Evolutionary conservation across 1,140 invertebrate species (phyloP).

Genomic region (Heterodera carotae): DNA sequence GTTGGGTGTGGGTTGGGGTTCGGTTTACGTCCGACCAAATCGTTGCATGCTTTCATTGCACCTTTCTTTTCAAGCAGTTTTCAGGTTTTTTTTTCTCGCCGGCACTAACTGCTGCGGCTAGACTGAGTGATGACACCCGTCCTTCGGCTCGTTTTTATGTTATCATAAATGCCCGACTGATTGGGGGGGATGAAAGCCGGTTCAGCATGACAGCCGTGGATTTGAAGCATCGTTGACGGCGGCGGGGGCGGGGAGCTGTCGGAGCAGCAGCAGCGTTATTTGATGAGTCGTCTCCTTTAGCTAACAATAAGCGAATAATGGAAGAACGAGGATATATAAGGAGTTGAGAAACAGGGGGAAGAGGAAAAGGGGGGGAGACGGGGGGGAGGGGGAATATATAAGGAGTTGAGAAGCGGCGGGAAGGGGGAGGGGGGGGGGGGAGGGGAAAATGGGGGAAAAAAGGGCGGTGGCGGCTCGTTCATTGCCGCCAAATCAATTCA

Average conservation of each 20-base stretch:
- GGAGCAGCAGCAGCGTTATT: too few species aligned
- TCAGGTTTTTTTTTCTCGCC: not conserved
- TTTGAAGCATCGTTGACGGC: not conserved
- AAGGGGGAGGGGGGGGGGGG: too few species aligned
- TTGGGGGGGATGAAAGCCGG: not conserved
- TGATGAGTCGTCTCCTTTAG: too few species aligned
- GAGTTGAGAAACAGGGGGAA: too few species aligned
- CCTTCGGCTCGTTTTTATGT: not conserved
- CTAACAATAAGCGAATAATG: too few species aligned
- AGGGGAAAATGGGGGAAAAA: too few species aligned
- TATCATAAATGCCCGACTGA: not conserved
- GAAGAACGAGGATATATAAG: too few species aligned
- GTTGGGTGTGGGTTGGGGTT: too few species aligned
- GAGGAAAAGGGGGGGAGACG: not conserved
- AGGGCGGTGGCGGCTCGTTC: not conserved
- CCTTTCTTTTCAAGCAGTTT: not conserved
- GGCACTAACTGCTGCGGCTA: not conserved
- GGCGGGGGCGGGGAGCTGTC: too few species aligned
- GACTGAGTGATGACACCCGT: not conserved
- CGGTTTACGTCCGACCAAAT: too few species aligned
- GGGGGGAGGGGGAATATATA: too few species aligned
- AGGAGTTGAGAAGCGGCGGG: too few species aligned
- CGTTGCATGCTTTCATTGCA: not conserved
- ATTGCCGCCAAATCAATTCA: not conserved
- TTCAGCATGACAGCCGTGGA: not conserved